Percentiles rank a stretch among this genome's conserved stretches.
Conservation (phyloP, 2,797 vertebrate genomes). For the Dromococcyx pavoninus region DNA sequence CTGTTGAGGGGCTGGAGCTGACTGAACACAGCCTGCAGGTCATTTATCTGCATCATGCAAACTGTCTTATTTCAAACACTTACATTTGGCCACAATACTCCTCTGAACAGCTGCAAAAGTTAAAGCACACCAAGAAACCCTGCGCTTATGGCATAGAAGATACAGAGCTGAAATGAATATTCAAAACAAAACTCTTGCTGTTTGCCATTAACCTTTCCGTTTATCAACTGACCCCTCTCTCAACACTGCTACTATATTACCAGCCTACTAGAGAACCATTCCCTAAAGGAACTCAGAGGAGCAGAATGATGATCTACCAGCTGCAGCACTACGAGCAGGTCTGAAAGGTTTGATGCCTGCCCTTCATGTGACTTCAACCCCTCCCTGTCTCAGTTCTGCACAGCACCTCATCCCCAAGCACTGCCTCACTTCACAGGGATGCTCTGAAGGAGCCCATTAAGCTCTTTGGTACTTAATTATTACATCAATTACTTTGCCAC, state of each 20-base stretch:
- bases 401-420: background rate
- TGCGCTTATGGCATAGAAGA: background rate
- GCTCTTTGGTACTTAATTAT: background rate
- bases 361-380: background rate
- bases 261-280: background rate
- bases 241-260: rapidly evolving
- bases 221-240: background rate
- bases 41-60: background rate
- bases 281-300: background rate
- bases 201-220: background rate
- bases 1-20: no score
- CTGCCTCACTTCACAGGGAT: background rate
- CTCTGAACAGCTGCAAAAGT: background rate
- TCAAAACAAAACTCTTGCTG: background rate
- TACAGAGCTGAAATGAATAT: background rate
- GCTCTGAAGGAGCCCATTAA: background rate
- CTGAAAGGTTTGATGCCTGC: background rate
- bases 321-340: background rate
- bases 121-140: background rate
- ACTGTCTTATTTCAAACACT: background rate
- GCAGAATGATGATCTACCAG: background rate
- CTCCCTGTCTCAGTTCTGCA: background rate
- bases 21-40: background rate
- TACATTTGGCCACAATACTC: rapidly evolving
- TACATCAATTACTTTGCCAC: background rate